Base-by-base conservation (phyloP, 2,797 vertebrate species). In the Alectoris magna region DNA sequence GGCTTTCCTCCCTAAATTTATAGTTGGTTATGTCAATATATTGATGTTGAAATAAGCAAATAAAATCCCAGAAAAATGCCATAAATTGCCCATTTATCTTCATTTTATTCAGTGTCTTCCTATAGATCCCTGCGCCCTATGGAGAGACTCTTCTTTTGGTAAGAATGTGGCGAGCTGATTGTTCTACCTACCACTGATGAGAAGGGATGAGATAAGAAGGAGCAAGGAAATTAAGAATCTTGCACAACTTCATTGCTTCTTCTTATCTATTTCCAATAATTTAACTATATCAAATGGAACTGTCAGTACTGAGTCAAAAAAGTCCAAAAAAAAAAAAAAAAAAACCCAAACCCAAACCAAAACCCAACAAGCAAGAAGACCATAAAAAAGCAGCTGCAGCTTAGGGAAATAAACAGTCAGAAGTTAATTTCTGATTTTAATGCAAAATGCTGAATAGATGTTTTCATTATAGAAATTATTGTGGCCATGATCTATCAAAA, bases 111-210 rank as follows among this genome's bases (percentile, higher is more conserved):
- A 68, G 29, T 11, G 11, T 34, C 64, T 73, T 81, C 24, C 51
- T 10, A 7, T 18, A 75, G 34, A 19, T 77, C 27, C 36, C 27
- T 58, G 43, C 31, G 34, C 26, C 44, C 58, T 18, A 21, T 55
- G 59, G 59, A 68, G 60, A 85, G 43, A 55, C 39, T 38, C 16
- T 68, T 76, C 68, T 62, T 59, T 74, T 64, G 73, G 36, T 68
- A 74, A 70, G 62, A 59, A 62, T 46, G 51, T 73, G 59, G 43
- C 22, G 26, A 64, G 39, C 48, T 21, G 77, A 29, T 56, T 81
- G 60, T 66, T 74, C 79, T 67, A 76, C 83, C 91, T 49, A 53
- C 77, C 75, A 16, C 58, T 85, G 64, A 88, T 83, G 78, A 83
- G 34, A 64, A 70, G n/a, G 46, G 49, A 64, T 92, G 55, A 89